A percentile compares a stretch with the other conserved stretches of the same genome.
phyloP scores from a whole-genome alignment of 2,797 vertebrate genomes.

The Onychomys leucogaster region DNA sequence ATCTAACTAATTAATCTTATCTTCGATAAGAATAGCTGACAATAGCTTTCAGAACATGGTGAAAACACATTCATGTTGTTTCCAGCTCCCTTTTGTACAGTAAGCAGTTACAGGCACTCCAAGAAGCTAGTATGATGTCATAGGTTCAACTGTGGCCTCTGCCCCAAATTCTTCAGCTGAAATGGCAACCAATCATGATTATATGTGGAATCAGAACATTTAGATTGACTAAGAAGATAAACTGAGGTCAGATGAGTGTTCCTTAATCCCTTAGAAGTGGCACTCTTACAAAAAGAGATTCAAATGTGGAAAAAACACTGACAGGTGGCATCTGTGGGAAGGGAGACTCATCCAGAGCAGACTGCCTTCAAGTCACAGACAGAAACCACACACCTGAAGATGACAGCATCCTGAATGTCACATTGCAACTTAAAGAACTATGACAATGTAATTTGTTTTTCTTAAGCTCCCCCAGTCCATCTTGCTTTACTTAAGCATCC shows the following conservation, averaged over 20 bases:
- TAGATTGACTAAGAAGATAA: neutral
- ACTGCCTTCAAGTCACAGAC: neutral
- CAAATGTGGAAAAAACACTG: neutral
- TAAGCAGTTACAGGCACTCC: neutral
- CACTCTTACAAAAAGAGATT: neutral
- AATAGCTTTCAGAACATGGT: neutral
- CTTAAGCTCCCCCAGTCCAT: neutral
- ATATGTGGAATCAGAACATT: neutral
- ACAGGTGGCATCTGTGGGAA: accelerated
- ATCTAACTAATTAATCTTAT: too few species aligned
- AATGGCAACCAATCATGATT: neutral
- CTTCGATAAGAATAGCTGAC: neutral
- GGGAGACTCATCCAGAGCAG: neutral
- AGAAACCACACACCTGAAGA: neutral
- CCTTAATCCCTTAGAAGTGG: neutral
- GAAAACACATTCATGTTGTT: neutral
- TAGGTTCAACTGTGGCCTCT: neutral
- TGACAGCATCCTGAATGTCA: neutral
- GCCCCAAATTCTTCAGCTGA: neutral
- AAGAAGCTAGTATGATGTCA: neutral
- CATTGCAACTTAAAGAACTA: neutral
- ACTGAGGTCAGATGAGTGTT: neutral
- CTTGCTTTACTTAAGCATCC: neutral
- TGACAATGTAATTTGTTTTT: neutral
- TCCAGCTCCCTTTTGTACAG: neutral